Conservation (phyloP, 2,113 vertebrate genomes). For the Nasalis larvatus region DNA sequence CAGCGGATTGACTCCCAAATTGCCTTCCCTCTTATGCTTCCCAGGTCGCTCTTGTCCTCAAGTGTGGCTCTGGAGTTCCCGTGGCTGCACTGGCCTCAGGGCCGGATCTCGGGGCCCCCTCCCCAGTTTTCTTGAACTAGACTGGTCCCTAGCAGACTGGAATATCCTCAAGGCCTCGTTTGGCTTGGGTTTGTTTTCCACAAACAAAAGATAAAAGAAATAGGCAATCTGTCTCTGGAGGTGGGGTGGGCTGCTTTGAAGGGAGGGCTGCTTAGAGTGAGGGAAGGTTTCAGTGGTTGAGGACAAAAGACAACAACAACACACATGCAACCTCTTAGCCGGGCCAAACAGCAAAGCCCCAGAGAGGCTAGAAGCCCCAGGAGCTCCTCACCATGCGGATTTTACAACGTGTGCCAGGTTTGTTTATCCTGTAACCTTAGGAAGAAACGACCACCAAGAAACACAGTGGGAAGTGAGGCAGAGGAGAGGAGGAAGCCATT, state of each 20-base stretch:
- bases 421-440: constrained; percentile 70
- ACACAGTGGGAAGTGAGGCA: background rate
- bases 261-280: background rate
- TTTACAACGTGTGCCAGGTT: constrained; percentile 63
- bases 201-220: constrained; percentile 65
- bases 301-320: constrained; percentile 56
- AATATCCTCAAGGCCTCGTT: background rate
- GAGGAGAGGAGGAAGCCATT: background rate
- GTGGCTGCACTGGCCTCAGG: background rate
- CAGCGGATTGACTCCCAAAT: background rate
- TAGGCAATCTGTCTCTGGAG: background rate
- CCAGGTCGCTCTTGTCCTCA: background rate
- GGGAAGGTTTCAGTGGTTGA: constrained; percentile 79
- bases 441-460: constrained; percentile 78
- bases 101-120: background rate
- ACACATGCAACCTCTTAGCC: constrained; percentile 80
- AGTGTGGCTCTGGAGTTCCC: background rate
- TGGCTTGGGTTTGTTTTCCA: constrained; percentile 52
- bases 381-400: constrained; percentile 46
- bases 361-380: constrained; percentile 38
- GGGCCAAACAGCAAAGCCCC: constrained; percentile 57
- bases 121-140: constrained; percentile 61
- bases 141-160: background rate
- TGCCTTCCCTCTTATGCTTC: background rate
- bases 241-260: background rate